These are phyloP conservation scores for Congeria kusceri DNA, from an alignment of 2,888 invertebrate species.

Conservation along the genomic window DNA sequence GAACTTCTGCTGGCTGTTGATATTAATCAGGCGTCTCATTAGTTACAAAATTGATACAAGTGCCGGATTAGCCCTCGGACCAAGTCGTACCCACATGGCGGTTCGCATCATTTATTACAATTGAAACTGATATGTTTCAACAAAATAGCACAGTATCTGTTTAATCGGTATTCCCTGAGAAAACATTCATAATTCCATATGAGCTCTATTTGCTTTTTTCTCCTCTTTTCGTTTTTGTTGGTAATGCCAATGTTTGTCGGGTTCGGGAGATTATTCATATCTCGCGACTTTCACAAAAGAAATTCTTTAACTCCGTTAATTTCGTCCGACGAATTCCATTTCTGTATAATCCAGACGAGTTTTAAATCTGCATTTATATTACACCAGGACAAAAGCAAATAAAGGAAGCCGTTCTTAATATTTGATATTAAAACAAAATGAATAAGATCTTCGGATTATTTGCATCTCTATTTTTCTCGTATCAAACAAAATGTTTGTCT, in stretches of 20 bases:
- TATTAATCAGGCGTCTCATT: no score
- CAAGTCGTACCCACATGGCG: neutral
- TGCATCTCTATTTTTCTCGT: neutral
- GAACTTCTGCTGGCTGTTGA: no score
- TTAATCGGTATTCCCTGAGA: constrained; percentile 19
- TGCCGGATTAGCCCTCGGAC: no score
- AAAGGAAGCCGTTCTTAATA: neutral
- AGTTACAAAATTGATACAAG: no score
- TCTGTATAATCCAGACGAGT: no score
- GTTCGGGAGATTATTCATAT: no score
- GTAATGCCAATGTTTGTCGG: constrained; percentile 32
- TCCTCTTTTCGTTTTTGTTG: constrained; percentile 8
- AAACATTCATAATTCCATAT: constrained; percentile 29
- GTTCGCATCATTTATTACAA: constrained; percentile 9
- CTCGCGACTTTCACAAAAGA: no score
- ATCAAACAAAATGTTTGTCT: neutral
- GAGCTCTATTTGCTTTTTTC: constrained; percentile 19
- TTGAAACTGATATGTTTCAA: neutral
- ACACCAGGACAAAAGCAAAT: no score
- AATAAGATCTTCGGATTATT: neutral
- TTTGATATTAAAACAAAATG: constrained; percentile 2
- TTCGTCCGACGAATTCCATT: no score
- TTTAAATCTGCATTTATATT: no score
- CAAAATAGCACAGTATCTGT: constrained; percentile 41
- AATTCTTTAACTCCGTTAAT: no score